Percentiles rank a stretch among this genome's conserved stretches.
Evolutionary conservation across 2,797 vertebrate species (phyloP).

Genomic region (Melopsittacus undulatus): DNA sequence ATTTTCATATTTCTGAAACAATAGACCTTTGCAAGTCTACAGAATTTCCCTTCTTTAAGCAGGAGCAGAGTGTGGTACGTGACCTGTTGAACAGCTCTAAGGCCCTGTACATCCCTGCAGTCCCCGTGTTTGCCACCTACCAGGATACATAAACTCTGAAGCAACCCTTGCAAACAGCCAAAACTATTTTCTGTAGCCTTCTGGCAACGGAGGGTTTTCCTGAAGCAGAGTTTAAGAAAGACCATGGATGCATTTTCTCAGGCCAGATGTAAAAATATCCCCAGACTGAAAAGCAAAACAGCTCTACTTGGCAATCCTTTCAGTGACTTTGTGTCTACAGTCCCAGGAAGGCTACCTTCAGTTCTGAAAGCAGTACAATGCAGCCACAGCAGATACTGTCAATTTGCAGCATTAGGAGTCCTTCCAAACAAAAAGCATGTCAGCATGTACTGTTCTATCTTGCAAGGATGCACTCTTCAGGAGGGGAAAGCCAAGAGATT

Average conservation of each 20-base stretch:
- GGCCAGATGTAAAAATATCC: not conserved
- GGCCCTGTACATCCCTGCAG: not conserved
- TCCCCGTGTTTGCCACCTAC: not conserved
- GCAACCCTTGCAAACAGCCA: not conserved
- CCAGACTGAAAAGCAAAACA: not conserved
- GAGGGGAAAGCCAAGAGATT: not conserved
- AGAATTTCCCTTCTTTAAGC: not conserved
- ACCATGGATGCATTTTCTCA: not conserved
- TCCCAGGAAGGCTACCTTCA: not conserved
- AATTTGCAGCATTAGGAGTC: not conserved
- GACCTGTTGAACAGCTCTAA: not conserved
- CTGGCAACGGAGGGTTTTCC: not conserved
- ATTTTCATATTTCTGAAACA: not conserved
- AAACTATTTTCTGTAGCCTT: not conserved
- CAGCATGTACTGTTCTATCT: not conserved
- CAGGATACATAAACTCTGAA: not conserved
- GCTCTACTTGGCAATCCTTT: not conserved
- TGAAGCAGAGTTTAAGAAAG: not conserved
- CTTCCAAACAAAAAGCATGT: not conserved
- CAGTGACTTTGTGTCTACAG: not conserved
- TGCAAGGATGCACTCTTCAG: not conserved
- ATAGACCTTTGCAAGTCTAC: not conserved
- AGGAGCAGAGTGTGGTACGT: rapidly evolving
- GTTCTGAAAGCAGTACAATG: not conserved
- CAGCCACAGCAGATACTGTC: not conserved